Conservation (phyloP, 2,113 vertebrate species). For the Cinclus mexicanus region DNA sequence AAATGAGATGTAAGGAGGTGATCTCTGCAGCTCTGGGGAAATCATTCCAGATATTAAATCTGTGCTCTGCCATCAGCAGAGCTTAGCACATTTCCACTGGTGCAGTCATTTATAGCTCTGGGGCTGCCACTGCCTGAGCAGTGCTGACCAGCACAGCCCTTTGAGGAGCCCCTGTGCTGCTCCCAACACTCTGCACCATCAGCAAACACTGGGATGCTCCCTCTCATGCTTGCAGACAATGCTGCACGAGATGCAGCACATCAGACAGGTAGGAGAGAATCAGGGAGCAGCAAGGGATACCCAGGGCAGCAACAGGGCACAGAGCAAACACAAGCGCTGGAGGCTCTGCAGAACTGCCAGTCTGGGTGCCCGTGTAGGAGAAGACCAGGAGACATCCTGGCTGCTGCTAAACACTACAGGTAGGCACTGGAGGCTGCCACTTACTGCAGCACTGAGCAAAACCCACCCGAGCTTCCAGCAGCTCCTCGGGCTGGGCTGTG, state of each 20-base stretch:
- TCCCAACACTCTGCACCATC: not conserved
- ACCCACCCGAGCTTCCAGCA: not conserved
- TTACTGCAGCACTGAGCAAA: not conserved
- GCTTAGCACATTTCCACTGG: not conserved
- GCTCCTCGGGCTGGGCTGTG: not conserved
- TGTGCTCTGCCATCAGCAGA: not conserved
- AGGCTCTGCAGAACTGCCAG: not conserved
- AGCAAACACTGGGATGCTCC: accelerated
- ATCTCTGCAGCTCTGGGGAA: not conserved
- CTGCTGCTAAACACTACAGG: not conserved
- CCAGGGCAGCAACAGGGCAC: not conserved
- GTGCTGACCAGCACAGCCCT: not conserved
- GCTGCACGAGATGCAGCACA: not conserved
- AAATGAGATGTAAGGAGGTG: not conserved
- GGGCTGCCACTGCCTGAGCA: accelerated
- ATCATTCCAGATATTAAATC: not conserved
- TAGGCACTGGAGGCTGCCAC: not conserved
- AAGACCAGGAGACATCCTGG: not conserved
- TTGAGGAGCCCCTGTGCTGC: not conserved
- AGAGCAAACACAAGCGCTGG: not conserved
- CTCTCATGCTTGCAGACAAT: accelerated
- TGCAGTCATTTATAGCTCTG: not conserved
- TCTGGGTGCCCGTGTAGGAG: accelerated
- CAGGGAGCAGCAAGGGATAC: not conserved
- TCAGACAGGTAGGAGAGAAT: no score